Percentiles rank a stretch among this genome's conserved stretches.
phyloP scores from a whole-genome alignment of 1,140 invertebrate species.

The Drosophila yakuba region DNA sequence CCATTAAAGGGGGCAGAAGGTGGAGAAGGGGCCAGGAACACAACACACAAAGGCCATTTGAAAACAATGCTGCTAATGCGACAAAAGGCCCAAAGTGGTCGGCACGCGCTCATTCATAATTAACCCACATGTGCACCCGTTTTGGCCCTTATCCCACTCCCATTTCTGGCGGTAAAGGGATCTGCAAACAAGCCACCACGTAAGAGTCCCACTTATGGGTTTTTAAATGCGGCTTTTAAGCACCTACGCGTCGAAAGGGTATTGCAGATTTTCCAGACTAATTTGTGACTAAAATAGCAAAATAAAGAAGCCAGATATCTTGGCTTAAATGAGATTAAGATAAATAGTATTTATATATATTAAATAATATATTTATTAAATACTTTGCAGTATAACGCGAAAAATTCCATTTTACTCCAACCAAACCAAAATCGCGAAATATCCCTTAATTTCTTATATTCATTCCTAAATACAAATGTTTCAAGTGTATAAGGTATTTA shows the following conservation, averaged over 20 bases:
- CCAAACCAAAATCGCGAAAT: no score
- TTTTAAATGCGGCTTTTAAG: constrained; percentile 75
- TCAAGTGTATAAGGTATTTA: neutral
- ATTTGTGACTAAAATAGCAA: neutral
- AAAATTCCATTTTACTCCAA: no score
- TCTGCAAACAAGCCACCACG: constrained; percentile 48
- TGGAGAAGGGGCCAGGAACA: constrained; percentile 27
- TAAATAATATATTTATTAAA: no score
- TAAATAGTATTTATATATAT: no score
- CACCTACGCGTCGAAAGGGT: constrained; percentile 4
- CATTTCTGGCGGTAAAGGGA: constrained; percentile 21
- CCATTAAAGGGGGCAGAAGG: constrained; percentile 20
- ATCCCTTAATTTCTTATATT: neutral
- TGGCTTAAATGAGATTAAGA: no score
- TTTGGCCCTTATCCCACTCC: constrained; percentile 4
- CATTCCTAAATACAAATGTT: neutral
- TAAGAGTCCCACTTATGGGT: constrained; percentile 61
- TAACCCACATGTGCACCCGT: constrained; percentile 62
- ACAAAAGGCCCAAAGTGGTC: constrained; percentile 57
- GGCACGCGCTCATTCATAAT: constrained; percentile 69
- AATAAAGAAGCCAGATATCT: neutral
- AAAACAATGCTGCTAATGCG: constrained; percentile 67
- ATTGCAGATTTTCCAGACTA: neutral
- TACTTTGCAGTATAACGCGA: no score
- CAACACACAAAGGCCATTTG: constrained; percentile 70